Percentiles rank a stretch among this genome's conserved stretches.
Evolutionary conservation across 2,797 vertebrate genomes (phyloP).

Genomic region (Liparis tanakae): DNA sequence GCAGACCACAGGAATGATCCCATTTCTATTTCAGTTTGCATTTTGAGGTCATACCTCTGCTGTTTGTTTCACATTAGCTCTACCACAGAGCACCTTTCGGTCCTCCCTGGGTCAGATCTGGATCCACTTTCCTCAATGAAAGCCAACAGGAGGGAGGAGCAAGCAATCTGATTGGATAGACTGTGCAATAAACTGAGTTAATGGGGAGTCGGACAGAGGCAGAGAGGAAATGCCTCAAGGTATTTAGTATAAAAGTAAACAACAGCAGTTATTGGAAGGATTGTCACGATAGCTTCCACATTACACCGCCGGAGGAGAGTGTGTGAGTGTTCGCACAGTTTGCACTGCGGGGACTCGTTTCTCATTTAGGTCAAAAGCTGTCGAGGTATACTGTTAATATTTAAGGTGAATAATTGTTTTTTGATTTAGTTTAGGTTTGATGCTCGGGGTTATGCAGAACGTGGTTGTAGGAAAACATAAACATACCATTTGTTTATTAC

Average conservation of each 20-base stretch:
- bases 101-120: slow-evolving; percentile 53
- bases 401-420: neutral
- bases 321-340: slow-evolving; percentile 13
- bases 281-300: slow-evolving; percentile 62
- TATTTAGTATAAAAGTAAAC: slow-evolving; percentile 63
- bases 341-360: slow-evolving; percentile 10
- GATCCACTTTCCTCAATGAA: slow-evolving; percentile 67
- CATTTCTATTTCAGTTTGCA: neutral
- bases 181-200: slow-evolving; percentile 44
- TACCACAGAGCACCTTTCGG: slow-evolving; percentile 1
- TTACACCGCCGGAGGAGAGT: slow-evolving; percentile 27
- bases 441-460: neutral
- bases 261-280: slow-evolving; percentile 67
- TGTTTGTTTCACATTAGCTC: slow-evolving; percentile 18
- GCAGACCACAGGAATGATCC: neutral
- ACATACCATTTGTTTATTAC: neutral
- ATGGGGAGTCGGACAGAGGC: slow-evolving; percentile 51
- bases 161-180: slow-evolving; percentile 55
- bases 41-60: slow-evolving; percentile 7
- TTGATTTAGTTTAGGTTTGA: rapidly evolving
- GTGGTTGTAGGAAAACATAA: neutral
- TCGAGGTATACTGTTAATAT: neutral
- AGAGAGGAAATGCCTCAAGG: slow-evolving; percentile 58
- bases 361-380: slow-evolving; percentile 23
- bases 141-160: slow-evolving; percentile 41